Evolutionary conservation across 1,140 invertebrate genomes (phyloP).

Genomic region (Papilio polytes): DNA sequence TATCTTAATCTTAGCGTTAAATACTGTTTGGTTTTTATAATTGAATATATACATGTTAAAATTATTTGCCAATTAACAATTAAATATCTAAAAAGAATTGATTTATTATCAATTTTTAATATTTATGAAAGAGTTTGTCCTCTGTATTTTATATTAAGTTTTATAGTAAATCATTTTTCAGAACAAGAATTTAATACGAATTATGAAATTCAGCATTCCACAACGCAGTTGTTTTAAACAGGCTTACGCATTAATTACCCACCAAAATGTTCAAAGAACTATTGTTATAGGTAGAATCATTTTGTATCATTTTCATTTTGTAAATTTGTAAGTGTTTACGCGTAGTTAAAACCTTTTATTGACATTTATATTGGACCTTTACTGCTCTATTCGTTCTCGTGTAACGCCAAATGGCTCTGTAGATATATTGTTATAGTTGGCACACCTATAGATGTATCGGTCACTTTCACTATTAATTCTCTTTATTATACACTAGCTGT

Average conservation of each 20-base stretch:
- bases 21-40: neutral
- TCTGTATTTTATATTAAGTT: too few species aligned
- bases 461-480: neutral
- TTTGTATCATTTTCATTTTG: neutral
- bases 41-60: neutral
- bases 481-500: neutral
- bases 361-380: slow-evolving; percentile 21
- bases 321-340: neutral
- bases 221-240: neutral
- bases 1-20: neutral
- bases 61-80: too few species aligned
- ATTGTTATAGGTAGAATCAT: neutral
- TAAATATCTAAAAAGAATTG: too few species aligned
- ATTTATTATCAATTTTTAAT: too few species aligned
- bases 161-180: neutral
- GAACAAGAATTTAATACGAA: neutral
- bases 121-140: too few species aligned
- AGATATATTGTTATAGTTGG: slow-evolving; percentile 21
- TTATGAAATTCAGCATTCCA: too few species aligned
- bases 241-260: neutral
- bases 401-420: neutral
- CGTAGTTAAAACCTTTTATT: neutral
- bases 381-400: neutral
- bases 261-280: too few species aligned
- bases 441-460: neutral